Evolutionary conservation across 2,888 invertebrate species (phyloP).

Genomic region (Cephus sareptanus): DNA sequence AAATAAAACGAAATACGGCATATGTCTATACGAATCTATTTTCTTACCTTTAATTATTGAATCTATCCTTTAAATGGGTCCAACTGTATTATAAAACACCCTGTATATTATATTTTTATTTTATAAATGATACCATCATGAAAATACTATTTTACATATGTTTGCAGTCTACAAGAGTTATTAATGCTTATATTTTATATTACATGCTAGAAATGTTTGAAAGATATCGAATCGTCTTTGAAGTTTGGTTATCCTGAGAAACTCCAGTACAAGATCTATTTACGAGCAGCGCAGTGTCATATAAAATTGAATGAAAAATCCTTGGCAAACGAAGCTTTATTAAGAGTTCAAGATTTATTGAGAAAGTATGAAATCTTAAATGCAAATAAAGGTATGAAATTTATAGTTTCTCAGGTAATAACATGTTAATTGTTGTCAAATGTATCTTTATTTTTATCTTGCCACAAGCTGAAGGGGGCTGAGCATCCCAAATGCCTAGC

Average conservation of each 20-base stretch:
- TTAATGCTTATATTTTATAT: conserved; percentile 13
- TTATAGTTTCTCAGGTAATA: background rate
- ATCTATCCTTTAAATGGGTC: too few relatives aligned
- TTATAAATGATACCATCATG: too few relatives aligned
- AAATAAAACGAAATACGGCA: too few relatives aligned
- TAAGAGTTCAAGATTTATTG: conserved; percentile 31
- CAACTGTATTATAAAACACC: too few relatives aligned
- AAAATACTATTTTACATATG: too few relatives aligned
- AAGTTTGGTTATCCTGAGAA: conserved; percentile 73
- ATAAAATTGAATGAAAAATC: conserved; percentile 67
- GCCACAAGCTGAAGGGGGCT: too few relatives aligned
- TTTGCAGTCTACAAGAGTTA: conserved; percentile 11
- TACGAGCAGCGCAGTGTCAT: conserved; percentile 75
- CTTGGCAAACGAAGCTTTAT: conserved; percentile 58
- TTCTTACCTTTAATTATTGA: too few relatives aligned
- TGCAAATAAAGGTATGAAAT: conserved; percentile 38
- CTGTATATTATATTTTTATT: too few relatives aligned
- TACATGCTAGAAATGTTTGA: conserved; percentile 70
- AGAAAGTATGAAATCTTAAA: conserved; percentile 31
- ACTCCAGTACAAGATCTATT: conserved; percentile 73
- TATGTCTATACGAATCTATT: too few relatives aligned
- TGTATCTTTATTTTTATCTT: background rate
- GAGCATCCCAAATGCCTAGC: too few relatives aligned
- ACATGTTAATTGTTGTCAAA: too few relatives aligned
- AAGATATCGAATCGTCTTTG: conserved; percentile 74